phyloP scores from a whole-genome alignment of 2,797 vertebrate species.

The Artibeus lituratus region DNA sequence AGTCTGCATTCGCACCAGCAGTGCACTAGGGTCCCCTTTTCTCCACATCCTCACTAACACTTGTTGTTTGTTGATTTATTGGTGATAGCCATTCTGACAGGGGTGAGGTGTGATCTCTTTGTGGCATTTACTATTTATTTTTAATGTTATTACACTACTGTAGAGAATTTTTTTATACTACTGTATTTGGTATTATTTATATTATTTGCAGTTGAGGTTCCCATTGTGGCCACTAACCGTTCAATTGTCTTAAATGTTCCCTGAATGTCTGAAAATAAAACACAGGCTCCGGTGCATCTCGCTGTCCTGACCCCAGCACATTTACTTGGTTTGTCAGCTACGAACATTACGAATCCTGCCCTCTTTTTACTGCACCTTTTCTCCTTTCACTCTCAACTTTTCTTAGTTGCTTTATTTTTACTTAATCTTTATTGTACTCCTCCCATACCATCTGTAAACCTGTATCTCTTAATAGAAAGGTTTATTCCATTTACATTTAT shows the following conservation, averaged over 20 bases:
- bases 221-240: background rate
- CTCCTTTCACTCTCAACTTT: background rate
- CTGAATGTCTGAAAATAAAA: background rate
- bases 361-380: accelerated
- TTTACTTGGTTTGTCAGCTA: background rate
- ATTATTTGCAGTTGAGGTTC: background rate
- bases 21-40: background rate
- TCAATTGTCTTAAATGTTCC: background rate
- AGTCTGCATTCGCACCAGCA: background rate
- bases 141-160: background rate
- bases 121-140: background rate
- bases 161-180: background rate
- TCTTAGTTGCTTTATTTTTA: background rate
- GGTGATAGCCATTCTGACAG: background rate
- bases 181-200: background rate
- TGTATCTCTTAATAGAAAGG: background rate
- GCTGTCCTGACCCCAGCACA: background rate
- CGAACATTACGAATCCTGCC: background rate
- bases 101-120: background rate
- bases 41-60: background rate
- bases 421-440: accelerated
- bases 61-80: background rate
- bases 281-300: accelerated
- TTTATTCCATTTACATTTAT: background rate
- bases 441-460: background rate